Evolutionary conservation across 2,113 vertebrate species (phyloP), one percentile per base, ranked within the genome.

Genomic region (Lipophrys pholis): DNA sequence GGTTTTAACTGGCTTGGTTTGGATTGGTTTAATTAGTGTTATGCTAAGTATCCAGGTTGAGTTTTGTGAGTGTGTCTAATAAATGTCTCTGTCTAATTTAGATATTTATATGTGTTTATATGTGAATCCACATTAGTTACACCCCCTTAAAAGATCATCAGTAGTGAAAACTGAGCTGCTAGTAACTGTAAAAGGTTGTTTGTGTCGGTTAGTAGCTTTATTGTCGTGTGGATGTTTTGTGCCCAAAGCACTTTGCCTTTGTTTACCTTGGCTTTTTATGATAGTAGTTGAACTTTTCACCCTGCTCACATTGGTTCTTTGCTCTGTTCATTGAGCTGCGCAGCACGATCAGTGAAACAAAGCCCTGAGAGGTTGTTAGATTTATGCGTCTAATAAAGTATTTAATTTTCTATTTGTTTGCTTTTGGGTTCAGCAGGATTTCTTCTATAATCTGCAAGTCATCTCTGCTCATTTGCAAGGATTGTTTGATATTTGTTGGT

Each of bases 381-480:
- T 21, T 77, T 78, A 70, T 48, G 43, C 64, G 30, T 69, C 54
- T 72, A 66, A 68, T 82, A 71, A 79, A 76, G 78, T 54, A 0
- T 70, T 39, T 57, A 39, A 51, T 39, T 50, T 62, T 48, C 51
- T 36, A 56, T 71, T 59, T 50, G 16, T 49, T 68, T 56, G 52
- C 50, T 64, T 35, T 50, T 5, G 14, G 62, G 72, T 86, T 72
- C 12, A 0, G n/a, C 53, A 62, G 72, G 72, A 79, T 64, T 78
- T 70, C 36, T 38, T 62, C 30, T 35, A 73, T 69, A 45, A 74
- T 41, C 61, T 62, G 16, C 16, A 58, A 38, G 57, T 80, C 75
- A 58, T 63, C 58, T 74, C 54, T 49, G 51, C 52, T 49, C 60
- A 21, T 74, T 45, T 55, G 60, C 54, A 7, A 8, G 67, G 46